Evolutionary conservation across 2,888 invertebrate species (phyloP).

Genomic region (Spicauda simplicius): DNA sequence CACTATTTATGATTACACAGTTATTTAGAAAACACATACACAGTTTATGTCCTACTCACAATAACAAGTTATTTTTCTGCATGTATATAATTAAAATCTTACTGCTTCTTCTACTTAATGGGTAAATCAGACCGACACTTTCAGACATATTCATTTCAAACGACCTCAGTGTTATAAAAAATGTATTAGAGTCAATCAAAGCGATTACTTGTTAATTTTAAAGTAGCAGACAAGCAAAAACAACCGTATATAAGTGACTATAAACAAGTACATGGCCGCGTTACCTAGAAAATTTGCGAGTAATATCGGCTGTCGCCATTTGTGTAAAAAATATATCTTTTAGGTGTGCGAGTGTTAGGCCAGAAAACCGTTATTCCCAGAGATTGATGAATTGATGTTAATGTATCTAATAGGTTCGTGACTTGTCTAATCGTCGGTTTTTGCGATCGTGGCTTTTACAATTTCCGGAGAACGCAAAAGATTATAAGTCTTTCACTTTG

Average conservation of each 20-base stretch:
- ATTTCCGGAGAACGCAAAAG: not conserved
- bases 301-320: not conserved
- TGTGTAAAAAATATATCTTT: conserved; percentile 21
- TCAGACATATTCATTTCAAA: not conserved
- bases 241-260: conserved; percentile 2
- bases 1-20: no score
- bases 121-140: not conserved
- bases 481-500: not conserved
- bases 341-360: not conserved
- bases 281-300: conserved; percentile 36
- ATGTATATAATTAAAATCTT: not conserved
- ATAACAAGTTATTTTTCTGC: no score
- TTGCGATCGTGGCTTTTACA: conserved; percentile 8
- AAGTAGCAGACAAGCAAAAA: not conserved
- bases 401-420: conserved; percentile 24
- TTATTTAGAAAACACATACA: no score
- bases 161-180: not conserved
- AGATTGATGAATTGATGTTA: conserved; percentile 22
- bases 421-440: conserved; percentile 18
- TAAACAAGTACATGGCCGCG: conserved; percentile 31
- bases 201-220: not conserved
- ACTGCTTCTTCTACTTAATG: no score
- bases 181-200: not conserved
- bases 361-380: conserved; percentile 21
- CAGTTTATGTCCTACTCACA: no score